These are phyloP conservation scores for Silurus meridionalis DNA, from an alignment of 2,113 vertebrate genomes.

Conservation along the genomic window DNA sequence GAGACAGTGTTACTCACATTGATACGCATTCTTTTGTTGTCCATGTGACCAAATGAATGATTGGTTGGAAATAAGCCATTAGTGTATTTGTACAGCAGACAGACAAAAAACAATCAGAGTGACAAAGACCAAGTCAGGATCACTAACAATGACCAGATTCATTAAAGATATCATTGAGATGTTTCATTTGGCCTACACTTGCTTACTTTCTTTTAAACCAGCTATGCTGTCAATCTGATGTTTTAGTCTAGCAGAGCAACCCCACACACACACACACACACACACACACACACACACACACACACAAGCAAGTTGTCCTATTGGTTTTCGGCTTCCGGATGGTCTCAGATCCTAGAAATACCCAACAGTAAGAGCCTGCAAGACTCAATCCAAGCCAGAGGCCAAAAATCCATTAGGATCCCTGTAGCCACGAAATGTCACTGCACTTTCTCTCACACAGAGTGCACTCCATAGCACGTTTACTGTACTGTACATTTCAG, in stretches of 20 bases:
- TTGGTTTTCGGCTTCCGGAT: slow-evolving; percentile 8
- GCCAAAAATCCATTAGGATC: slow-evolving; percentile 41
- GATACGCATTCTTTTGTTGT: slow-evolving; percentile 75
- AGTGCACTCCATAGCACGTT: background rate
- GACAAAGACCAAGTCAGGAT: slow-evolving; percentile 39
- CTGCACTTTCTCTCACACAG: slow-evolving; percentile 35
- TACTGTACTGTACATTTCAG: background rate
- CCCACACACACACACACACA: background rate
- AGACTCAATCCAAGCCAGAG: slow-evolving; percentile 26
- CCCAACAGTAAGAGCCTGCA: slow-evolving; percentile 15
- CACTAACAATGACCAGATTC: background rate
- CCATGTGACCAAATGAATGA: slow-evolving; percentile 79
- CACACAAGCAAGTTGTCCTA: background rate
- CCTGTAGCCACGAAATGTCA: slow-evolving; percentile 35
- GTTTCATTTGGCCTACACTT: background rate
- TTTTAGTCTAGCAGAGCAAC: background rate
- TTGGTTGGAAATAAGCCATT: slow-evolving; percentile 83
- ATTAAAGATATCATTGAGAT: background rate
- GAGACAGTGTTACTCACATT: slow-evolving; percentile 75
- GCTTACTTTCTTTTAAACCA: background rate
- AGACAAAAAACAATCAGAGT: slow-evolving; percentile 69
- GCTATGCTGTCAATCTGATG: background rate
- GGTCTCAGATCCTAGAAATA: slow-evolving; percentile 19
- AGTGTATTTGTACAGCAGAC: slow-evolving; percentile 73
- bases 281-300: background rate